Base-by-base conservation (phyloP, 2,888 invertebrate genomes). In the Dendrolimus pini region DNA sequence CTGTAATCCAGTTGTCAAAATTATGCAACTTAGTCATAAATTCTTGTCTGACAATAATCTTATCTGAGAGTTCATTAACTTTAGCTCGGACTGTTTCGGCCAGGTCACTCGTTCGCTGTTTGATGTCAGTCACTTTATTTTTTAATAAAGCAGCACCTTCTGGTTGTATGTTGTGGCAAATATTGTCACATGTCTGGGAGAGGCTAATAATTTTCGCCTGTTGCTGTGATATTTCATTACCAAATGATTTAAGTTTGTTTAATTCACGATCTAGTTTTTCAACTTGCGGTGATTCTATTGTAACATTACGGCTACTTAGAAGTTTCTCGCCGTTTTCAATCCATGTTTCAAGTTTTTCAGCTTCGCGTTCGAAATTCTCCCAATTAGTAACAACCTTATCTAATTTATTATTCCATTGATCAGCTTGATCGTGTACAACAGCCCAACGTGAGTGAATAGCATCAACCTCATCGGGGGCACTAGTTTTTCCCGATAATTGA, bases 181-280 rank as follows among this genome's bases (percentile, higher is more conserved):
- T 94, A 59, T 94, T 93, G 76, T 97, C 97, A 63, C 95, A 94
- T 55, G 93, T 93, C 78, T 97, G 96, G 0, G 95, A 95, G 54
- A 97, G 79, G 1, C 94, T 92, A 53, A 96, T 95, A 54, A 97
- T 85, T 77, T 96, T 96, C 0, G 96, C 95, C 82, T 96, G 96
- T 69, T 97, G 96, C 73, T 96, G 95, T 0, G 95, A 95, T 65
- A 98, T 94, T 76, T 97, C 96, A 71, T 96, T 96, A 65, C 95
- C 96, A 63, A 95, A 94, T 1, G 95, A 95, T 78, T 96, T 96
- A 0, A 96, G 81, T 75, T 94, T 94, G 53, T 94, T 93, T 54
- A 97, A 80, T 79, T 96, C 95, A 62, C 94, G 93, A 73, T 96
- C 96, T 41, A 97, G 83, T 71, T 95, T 95, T 60, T 93, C 94